A percentile compares a stretch with the other conserved stretches of the same genome.
Conservation (phyloP, 2,888 invertebrate genomes). For the Dolichopus griseipennis region DNA sequence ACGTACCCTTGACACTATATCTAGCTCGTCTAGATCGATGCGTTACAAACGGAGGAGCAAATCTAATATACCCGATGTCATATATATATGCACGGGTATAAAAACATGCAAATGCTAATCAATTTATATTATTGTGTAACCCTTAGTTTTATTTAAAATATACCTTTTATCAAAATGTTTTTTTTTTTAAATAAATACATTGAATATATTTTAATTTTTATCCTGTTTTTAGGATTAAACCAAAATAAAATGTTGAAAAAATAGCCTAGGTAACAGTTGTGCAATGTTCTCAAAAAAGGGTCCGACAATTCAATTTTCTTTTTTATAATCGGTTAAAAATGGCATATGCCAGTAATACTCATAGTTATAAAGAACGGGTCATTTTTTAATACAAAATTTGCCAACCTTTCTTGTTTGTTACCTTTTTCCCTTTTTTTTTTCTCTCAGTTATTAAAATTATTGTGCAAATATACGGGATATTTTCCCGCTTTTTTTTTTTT, state of each 20-base stretch:
- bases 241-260: not conserved
- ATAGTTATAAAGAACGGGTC: not conserved
- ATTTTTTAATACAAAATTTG: not conserved
- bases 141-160: not conserved
- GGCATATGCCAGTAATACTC: not conserved
- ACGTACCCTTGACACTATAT: too few relatives aligned
- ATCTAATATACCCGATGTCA: too few relatives aligned
- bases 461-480: not conserved
- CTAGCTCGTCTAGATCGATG: too few relatives aligned
- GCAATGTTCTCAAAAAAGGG: not conserved
- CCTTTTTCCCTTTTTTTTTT: not conserved
- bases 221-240: not conserved
- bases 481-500: not conserved
- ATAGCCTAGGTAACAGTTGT: not conserved
- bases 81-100: too few relatives aligned
- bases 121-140: not conserved
- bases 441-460: not conserved
- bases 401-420: too few relatives aligned
- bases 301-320: not conserved
- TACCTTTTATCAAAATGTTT: not conserved
- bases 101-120: not conserved
- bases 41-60: too few relatives aligned
- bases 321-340: not conserved
- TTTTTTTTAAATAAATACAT: too few relatives aligned
- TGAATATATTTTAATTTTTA: too few relatives aligned